Percentiles rank a stretch among this genome's conserved stretches.
phyloP scores from a whole-genome alignment of 2,113 vertebrate species.

The Tenrec ecaudatus region DNA sequence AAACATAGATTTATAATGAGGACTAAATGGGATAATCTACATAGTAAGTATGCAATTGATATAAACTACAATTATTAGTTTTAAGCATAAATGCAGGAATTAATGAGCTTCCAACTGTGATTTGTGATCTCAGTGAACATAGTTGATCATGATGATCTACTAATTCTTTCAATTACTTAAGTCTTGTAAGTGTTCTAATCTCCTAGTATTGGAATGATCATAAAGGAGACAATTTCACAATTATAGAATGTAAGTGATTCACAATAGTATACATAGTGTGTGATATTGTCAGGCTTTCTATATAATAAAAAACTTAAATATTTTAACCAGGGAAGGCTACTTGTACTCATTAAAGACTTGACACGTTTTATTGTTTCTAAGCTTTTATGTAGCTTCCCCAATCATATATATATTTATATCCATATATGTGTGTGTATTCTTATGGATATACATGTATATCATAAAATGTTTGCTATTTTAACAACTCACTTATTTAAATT shows the following conservation, averaged over 20 bases:
- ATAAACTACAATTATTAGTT: constrained; percentile 13
- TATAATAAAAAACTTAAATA: neutral
- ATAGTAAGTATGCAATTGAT: constrained; percentile 7
- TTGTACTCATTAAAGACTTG: constrained; percentile 36
- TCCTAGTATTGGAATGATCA: neutral
- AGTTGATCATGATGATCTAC: constrained; percentile 13
- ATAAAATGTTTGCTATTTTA: neutral
- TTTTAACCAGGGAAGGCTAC: constrained; percentile 50
- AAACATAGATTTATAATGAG: neutral
- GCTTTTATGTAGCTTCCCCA: neutral
- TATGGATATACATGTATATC: neutral
- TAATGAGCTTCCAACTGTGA: constrained; percentile 23
- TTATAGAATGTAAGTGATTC: neutral
- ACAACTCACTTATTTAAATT: neutral
- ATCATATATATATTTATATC: too few species aligned
- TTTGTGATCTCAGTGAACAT: neutral
- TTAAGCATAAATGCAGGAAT: constrained; percentile 34
- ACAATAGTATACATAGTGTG: constrained; percentile 11
- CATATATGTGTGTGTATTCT: neutral
- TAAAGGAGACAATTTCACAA: constrained; percentile 25
- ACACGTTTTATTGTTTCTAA: constrained; percentile 12
- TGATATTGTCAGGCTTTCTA: constrained; percentile 11
- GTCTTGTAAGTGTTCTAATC: neutral
- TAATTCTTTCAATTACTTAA: neutral
- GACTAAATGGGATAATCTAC: constrained; percentile 3